A percentile compares a stretch with the other conserved stretches of the same genome.
phyloP scores from a whole-genome alignment of 2,797 vertebrate species.

The Gymnoscopelus microlampas region DNA sequence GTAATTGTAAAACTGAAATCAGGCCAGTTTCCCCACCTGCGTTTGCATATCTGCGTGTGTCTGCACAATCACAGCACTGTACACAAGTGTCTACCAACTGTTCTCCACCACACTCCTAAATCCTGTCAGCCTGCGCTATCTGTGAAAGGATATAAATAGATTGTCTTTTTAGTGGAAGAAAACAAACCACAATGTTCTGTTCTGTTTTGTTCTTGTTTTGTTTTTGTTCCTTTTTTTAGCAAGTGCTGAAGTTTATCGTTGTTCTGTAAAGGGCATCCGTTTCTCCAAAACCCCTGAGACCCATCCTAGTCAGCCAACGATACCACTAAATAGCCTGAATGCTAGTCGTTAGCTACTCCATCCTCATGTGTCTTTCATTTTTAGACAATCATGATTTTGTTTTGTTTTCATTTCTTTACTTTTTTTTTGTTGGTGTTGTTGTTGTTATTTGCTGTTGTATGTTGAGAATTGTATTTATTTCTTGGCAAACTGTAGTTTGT shows the following conservation, averaged over 20 bases:
- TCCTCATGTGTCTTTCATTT: constrained; percentile 93
- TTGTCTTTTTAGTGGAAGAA: constrained; percentile 78
- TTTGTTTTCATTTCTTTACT: constrained; percentile 63
- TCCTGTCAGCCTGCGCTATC: constrained; percentile 71
- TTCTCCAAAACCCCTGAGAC: constrained; percentile 62
- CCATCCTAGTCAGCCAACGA: constrained; percentile 75
- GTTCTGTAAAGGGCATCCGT: constrained; percentile 75
- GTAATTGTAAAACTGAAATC: constrained; percentile 50
- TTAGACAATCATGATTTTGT: constrained; percentile 96
- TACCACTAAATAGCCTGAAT: constrained; percentile 91
- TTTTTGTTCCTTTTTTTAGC: constrained; percentile 61
- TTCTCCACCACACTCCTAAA: constrained; percentile 67
- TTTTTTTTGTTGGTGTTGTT: constrained; percentile 79
- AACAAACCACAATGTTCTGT: constrained; percentile 64
- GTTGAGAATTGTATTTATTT: constrained; percentile 99
- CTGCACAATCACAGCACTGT: constrained; percentile 82
- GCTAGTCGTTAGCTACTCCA: constrained; percentile 89
- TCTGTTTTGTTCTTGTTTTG: constrained; percentile 10
- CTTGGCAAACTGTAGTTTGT: constrained; percentile 97
- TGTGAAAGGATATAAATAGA: constrained; percentile 80
- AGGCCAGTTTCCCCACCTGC: constrained; percentile 62
- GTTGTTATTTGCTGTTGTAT: constrained; percentile 90
- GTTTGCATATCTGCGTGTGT: constrained; percentile 69
- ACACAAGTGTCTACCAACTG: constrained; percentile 70
- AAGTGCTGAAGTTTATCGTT: constrained; percentile 78